Conservation (phyloP, 2,113 vertebrate species). For the Anoplopoma fimbria region DNA sequence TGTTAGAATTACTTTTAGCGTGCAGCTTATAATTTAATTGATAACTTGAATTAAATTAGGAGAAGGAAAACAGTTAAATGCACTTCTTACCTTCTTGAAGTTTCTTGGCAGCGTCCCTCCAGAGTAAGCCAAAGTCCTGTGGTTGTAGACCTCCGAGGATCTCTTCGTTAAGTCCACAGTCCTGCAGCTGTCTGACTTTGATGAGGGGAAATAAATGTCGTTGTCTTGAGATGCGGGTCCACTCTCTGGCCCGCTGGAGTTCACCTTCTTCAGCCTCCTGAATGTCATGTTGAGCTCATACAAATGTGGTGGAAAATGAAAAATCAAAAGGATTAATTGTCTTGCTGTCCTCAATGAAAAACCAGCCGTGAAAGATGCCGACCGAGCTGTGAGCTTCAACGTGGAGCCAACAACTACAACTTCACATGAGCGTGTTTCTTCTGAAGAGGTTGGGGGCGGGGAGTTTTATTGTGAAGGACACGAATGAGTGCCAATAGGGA, state of each 20-base stretch:
- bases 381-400: constrained; percentile 27
- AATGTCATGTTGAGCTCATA: constrained; percentile 80
- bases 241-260: constrained; percentile 71
- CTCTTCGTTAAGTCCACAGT: constrained; percentile 54
- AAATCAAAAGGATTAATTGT: background rate
- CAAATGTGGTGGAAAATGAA: background rate
- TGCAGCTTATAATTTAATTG: no score
- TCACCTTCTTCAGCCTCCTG: constrained; percentile 80
- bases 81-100: constrained; percentile 82
- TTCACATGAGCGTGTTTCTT: constrained; percentile 1
- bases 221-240: constrained; percentile 69
- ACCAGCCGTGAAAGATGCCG: constrained; percentile 27
- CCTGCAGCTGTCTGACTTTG: constrained; percentile 81
- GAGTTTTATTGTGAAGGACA: constrained; percentile 30
- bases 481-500: constrained; percentile 29
- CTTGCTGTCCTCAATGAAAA: background rate
- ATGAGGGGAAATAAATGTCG: constrained; percentile 83
- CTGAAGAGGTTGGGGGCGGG: constrained; percentile 53
- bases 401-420: constrained; percentile 25
- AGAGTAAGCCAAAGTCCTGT: constrained; percentile 89
- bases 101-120: constrained; percentile 89
- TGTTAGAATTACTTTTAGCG: background rate
- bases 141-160: constrained; percentile 83
- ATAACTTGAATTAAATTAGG: background rate
- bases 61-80: background rate